These are phyloP conservation scores for Drosophila tanythrix DNA, from an alignment of 2,888 invertebrate species.

Conservation along the genomic window DNA sequence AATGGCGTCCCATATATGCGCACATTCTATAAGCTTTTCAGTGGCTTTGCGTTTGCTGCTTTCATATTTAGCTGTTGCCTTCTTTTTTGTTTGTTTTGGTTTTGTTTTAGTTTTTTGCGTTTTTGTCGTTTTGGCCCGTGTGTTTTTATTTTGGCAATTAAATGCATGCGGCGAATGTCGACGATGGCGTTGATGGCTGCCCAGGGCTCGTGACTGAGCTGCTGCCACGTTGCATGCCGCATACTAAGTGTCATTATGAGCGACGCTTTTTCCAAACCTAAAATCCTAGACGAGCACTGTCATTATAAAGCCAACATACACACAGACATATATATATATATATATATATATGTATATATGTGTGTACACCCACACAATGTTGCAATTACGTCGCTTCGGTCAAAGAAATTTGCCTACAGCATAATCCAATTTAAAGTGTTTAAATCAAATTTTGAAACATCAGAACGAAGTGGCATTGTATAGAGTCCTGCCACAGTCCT, in stretches of 20 bases:
- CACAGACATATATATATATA: slow-evolving; percentile 13
- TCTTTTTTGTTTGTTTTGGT: slow-evolving; percentile 33
- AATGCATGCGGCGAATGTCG: slow-evolving; percentile 83
- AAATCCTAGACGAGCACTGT: slow-evolving; percentile 65
- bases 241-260: slow-evolving; percentile 84
- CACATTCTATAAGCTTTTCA: slow-evolving; percentile 74
- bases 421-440: slow-evolving; percentile 85
- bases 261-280: slow-evolving; percentile 63
- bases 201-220: slow-evolving; percentile 76
- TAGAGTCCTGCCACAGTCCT: slow-evolving; percentile 31
- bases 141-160: slow-evolving; percentile 83
- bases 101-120: slow-evolving; percentile 41
- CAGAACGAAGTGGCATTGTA: slow-evolving; percentile 73
- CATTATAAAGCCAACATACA: slow-evolving; percentile 62
- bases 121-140: slow-evolving; percentile 43
- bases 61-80: slow-evolving; percentile 31
- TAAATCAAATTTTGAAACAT: slow-evolving; percentile 84
- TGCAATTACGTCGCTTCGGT: slow-evolving; percentile 75
- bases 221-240: slow-evolving; percentile 81
- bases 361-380: slow-evolving; percentile 57
- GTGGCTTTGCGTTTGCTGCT: slow-evolving; percentile 48
- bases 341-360: slow-evolving; percentile 3
- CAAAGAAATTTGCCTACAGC: slow-evolving; percentile 80
- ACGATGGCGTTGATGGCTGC: slow-evolving; percentile 74
- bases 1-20: slow-evolving; percentile 64